These are phyloP conservation scores for Oceanites oceanicus DNA, from an alignment of 2,113 vertebrate species.

Conservation along the genomic window DNA sequence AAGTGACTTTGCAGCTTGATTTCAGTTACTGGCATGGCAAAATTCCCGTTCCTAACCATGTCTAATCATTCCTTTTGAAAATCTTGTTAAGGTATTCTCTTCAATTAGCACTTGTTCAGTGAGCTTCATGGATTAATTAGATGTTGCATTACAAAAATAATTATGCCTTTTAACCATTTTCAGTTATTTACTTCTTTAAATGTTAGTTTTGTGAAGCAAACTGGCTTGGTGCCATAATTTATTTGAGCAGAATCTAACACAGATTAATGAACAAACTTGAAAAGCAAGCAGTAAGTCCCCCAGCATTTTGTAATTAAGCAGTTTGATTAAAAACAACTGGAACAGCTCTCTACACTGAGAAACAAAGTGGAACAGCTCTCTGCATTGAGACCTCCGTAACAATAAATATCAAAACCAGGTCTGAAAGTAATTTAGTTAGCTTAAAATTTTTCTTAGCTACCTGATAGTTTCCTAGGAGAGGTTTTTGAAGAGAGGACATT, in stretches of 20 bases:
- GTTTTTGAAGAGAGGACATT: neutral
- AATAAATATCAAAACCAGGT: neutral
- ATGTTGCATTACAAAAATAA: conserved; percentile 65
- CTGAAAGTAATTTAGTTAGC: neutral
- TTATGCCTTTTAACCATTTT: conserved; percentile 64
- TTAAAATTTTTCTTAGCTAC: neutral
- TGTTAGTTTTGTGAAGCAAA: conserved; percentile 42
- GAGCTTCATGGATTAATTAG: conserved; percentile 48
- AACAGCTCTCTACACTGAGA: neutral
- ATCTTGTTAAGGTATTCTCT: conserved; percentile 58
- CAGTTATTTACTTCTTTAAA: conserved; percentile 64
- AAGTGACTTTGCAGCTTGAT: conserved; percentile 46
- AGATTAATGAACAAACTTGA: conserved; percentile 63
- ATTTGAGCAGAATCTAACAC: conserved; percentile 52
- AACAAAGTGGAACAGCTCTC: conserved; percentile 6
- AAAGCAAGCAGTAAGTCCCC: conserved; percentile 51
- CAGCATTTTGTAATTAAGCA: conserved; percentile 62
- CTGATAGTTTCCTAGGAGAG: neutral
- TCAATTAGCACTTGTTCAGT: conserved; percentile 55
- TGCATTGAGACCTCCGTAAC: neutral
- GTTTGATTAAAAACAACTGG: conserved; percentile 62
- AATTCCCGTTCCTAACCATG: neutral
- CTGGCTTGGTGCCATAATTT: conserved; percentile 46
- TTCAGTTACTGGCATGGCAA: neutral
- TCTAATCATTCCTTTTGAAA: conserved; percentile 50